A percentile compares a stretch with the other conserved stretches of the same genome.
phyloP scores from a whole-genome alignment of 2,113 vertebrate genomes.

The Poicephalus meyeri region DNA sequence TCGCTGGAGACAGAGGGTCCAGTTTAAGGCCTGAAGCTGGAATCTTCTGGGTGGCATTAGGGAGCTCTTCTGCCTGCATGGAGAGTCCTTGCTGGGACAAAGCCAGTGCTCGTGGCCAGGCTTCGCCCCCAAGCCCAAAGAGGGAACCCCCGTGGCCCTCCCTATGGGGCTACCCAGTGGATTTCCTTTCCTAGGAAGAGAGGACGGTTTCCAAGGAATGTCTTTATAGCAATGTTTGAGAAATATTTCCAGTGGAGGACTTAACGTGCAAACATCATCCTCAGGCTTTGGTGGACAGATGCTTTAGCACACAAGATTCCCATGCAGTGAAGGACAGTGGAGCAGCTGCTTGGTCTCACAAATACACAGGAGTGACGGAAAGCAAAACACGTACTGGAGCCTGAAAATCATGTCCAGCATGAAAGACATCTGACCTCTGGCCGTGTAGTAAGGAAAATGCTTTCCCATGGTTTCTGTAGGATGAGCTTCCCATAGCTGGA shows the following conservation, averaged over 20 bases:
- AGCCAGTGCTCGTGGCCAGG: not conserved
- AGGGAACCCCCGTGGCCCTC: not conserved
- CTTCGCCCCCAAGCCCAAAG: not conserved
- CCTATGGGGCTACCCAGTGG: not conserved
- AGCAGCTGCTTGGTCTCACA: not conserved
- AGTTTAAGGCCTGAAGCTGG: not conserved
- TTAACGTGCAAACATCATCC: not conserved
- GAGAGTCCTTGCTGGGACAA: not conserved
- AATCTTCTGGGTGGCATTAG: not conserved
- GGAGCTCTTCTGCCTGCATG: not conserved
- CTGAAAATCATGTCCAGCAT: not conserved
- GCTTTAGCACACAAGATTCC: not conserved
- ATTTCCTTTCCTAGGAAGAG: not conserved
- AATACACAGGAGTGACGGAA: not conserved
- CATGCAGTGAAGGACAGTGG: not conserved
- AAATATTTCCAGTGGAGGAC: not conserved
- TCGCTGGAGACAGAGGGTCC: rapidly evolving
- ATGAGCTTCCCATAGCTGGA: not conserved
- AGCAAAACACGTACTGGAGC: not conserved
- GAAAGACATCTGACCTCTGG: not conserved
- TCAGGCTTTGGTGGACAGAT: not conserved
- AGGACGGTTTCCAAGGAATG: not conserved
- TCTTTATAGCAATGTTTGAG: not conserved
- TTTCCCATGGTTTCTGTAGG: not conserved
- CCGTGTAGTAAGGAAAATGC: not conserved